Conservation (phyloP, 2,113 vertebrate genomes). For the Malurus elegans region DNA sequence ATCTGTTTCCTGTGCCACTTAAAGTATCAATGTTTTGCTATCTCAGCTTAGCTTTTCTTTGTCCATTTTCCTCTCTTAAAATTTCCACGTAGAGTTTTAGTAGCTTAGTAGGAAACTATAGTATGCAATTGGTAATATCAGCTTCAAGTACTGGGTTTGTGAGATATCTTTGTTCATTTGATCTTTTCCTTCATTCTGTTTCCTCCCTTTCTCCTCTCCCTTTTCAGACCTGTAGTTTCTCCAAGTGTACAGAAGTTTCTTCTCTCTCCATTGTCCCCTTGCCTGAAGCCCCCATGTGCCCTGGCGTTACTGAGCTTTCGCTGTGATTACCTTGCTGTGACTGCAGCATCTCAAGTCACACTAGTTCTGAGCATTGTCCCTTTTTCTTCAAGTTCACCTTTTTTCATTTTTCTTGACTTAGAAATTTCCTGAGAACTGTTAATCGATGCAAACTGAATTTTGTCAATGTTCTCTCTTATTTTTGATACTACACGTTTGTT, state of each 20-base stretch:
- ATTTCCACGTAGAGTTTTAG: background rate
- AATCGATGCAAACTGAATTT: background rate
- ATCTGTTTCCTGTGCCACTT: constrained; percentile 1
- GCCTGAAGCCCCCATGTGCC: background rate
- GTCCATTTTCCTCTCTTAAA: background rate
- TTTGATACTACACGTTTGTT: background rate
- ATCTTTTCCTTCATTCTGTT: background rate
- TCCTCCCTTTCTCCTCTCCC: background rate
- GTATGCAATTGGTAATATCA: background rate
- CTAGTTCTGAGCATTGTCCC: background rate
- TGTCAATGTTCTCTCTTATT: background rate
- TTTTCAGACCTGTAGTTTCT: background rate
- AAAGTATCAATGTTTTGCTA: background rate
- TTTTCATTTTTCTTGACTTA: background rate
- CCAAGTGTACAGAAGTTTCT: background rate
- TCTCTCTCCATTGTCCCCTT: background rate
- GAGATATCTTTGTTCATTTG: background rate
- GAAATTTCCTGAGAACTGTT: background rate
- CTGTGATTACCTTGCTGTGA: background rate
- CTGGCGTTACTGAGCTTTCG: background rate
- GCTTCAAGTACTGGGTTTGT: background rate
- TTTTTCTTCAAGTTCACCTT: background rate
- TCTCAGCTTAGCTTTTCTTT: background rate
- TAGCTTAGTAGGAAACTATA: background rate
- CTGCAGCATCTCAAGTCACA: background rate